Evolutionary conservation across 2,888 invertebrate genomes (phyloP).

Genomic region (Meiosimyza decipiens): DNA sequence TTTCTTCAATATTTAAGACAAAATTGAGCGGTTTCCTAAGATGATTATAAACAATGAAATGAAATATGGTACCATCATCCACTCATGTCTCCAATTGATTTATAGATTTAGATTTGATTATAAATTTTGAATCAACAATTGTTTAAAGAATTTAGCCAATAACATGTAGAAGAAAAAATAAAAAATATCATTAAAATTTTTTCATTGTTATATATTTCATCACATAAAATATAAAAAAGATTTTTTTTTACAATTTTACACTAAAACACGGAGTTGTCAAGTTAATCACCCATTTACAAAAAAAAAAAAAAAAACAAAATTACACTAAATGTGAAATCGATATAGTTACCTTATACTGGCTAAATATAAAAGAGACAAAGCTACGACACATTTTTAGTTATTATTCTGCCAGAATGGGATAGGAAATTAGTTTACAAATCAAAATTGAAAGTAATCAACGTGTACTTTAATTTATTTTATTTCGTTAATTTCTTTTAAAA

Average conservation of each 20-base stretch:
- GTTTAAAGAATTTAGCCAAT: background rate
- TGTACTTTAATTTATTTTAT: too few relatives aligned
- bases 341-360: background rate
- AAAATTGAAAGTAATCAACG: too few relatives aligned
- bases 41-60: too few relatives aligned
- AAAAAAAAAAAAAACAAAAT: too few relatives aligned
- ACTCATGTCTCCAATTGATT: too few relatives aligned
- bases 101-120: background rate
- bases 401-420: background rate
- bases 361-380: background rate
- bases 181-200: background rate
- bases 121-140: background rate
- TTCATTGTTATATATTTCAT: conserved; percentile 15
- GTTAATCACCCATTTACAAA: too few relatives aligned
- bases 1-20: too few relatives aligned
- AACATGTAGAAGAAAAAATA: background rate
- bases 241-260: too few relatives aligned
- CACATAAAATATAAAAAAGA: background rate
- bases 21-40: too few relatives aligned
- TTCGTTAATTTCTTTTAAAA: background rate
- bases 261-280: too few relatives aligned
- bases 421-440: background rate
- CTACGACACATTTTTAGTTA: background rate
- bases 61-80: too few relatives aligned
- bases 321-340: background rate